Evolutionary conservation across 2,888 invertebrate species (phyloP), one percentile per base, ranked within the genome.

Genomic region (Zaprionus lineosus): DNA sequence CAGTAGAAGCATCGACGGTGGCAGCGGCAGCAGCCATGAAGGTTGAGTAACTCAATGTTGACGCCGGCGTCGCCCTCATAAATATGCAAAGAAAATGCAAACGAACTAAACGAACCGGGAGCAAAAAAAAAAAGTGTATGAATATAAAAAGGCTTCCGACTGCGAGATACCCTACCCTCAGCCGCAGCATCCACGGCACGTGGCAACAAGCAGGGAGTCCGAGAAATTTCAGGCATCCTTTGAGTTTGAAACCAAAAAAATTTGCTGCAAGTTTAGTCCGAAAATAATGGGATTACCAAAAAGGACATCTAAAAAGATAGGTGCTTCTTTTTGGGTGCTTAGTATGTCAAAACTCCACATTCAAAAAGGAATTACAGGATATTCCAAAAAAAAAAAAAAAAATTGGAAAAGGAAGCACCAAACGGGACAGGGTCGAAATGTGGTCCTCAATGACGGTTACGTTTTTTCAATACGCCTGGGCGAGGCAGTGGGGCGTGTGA

Each of bases 1-100:
- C 26, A n/a, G 41, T 21, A 36, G 21, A 41, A 24, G 18, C 34
- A 11, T 14, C 39, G 24, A 24, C 11, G 5, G 16, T 16, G 16
- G 28, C 11, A 2, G 18, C 37, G 12, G 19, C 19, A 16, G 39
- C 39, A 39, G 33, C 55, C 26, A 31, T 37, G 50, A 29, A 31
- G 18, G 52, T 19, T 14, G 21, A 34, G 19, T 15, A 8, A n/a
- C 34, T 46, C 46, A 24, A 19, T 12, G 26, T n/a, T 40, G 33
- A 48, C 48, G 40, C 26, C 55, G 41, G 37, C 43, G 21, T 48
- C 47, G 59, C 72, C 53, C 81, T 81, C 64, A 79, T 83, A 81
- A 81, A 78, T 78, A 78, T 83, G 78, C 78, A 79, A 78, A 62
- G 76, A 55, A 76, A 83, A 72, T 83, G 70, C 73, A 82, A 79